These are phyloP conservation scores for Hydrotaea cyrtoneurina DNA, from an alignment of 2,888 invertebrate genomes.

Conservation along the genomic window DNA sequence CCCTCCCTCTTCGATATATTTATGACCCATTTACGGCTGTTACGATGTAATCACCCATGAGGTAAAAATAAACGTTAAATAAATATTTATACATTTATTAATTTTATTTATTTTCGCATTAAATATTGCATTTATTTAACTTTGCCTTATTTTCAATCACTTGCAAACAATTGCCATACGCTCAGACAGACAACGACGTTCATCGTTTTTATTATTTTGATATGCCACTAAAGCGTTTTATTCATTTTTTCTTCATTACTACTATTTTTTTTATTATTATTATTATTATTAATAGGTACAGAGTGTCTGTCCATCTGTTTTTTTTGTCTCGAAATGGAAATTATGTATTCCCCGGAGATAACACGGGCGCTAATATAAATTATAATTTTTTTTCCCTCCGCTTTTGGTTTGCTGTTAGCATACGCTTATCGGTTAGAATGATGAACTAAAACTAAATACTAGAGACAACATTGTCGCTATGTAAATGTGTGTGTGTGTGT, in stretches of 20 bases:
- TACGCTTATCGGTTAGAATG: not conserved
- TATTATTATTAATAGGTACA: not conserved
- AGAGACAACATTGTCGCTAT: no score
- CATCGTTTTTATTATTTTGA: not conserved
- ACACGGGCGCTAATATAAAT: not conserved
- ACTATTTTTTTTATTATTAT: not conserved
- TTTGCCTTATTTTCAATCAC: conserved; percentile 24
- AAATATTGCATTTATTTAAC: conserved; percentile 4
- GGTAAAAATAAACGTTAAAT: not conserved
- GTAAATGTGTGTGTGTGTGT: no score
- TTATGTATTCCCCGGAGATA: conserved; percentile 1
- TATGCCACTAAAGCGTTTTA: not conserved
- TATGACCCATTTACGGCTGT: not conserved
- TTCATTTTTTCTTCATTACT: no score
- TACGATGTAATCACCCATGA: not conserved
- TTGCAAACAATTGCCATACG: conserved; percentile 18
- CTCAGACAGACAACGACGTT: not conserved
- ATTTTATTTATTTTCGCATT: conserved; percentile 13
- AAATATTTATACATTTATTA: conserved; percentile 17
- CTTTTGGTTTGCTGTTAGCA: not conserved
- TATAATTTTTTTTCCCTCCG: not conserved
- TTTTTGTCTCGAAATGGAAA: not conserved
- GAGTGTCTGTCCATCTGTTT: not conserved
- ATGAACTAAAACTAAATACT: not conserved
- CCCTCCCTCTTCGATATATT: no score